Percentiles rank a stretch among this genome's conserved stretches.
Conservation (phyloP, 2,797 vertebrate species). For the Distichodus sexfasciatus region DNA sequence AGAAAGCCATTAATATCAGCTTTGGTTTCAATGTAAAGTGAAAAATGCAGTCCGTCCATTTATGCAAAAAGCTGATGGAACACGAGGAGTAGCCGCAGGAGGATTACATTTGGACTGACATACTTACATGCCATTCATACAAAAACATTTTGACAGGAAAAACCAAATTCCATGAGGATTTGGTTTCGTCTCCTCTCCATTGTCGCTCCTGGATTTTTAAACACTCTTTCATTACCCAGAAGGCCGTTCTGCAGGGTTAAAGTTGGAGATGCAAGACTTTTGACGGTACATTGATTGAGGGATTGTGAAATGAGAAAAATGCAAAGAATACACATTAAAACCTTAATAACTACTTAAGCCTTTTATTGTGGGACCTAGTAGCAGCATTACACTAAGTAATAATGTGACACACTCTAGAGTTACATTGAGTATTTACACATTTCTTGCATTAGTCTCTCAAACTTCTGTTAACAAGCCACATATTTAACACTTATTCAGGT, state of each 20-base stretch:
- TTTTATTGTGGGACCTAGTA: not conserved
- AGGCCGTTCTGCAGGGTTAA: conserved; percentile 27
- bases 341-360: not conserved
- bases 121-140: conserved; percentile 55
- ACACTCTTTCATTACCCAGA: conserved; percentile 52
- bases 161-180: conserved; percentile 59
- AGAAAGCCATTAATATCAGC: conserved; percentile 55
- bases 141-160: conserved; percentile 64
- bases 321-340: not conserved
- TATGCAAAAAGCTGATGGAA: conserved; percentile 41
- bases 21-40: conserved; percentile 50
- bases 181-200: conserved; percentile 57
- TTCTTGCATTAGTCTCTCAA: no score
- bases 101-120: conserved; percentile 55
- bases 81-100: conserved; percentile 37
- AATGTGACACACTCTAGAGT: not conserved
- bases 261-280: conserved; percentile 7
- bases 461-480: no score
- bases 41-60: conserved; percentile 49
- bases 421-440: not conserved
- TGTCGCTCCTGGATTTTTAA: conserved; percentile 65
- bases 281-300: not conserved
- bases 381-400: no score
- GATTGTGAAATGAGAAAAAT: not conserved
- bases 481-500: no score